A percentile compares a stretch with the other conserved stretches of the same genome.
These are phyloP conservation scores for Rhamphomyia laevipes DNA, from an alignment of 2,888 invertebrate genomes.

Conservation along the genomic window DNA sequence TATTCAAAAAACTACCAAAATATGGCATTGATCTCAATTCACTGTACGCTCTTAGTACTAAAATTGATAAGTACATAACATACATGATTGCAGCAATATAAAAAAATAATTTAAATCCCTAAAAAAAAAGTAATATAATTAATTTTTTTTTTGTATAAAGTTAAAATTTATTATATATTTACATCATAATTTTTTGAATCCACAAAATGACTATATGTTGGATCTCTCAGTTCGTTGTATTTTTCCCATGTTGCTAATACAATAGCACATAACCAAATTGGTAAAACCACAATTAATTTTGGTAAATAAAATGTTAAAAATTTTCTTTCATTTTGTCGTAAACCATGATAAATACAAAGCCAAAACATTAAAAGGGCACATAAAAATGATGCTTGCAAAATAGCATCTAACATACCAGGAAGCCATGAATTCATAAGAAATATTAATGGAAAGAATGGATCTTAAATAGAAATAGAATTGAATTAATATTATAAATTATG, in stretches of 20 bases:
- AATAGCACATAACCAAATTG: slow-evolving; percentile 78
- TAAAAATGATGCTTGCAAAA: slow-evolving; percentile 83
- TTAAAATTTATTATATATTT: slow-evolving; percentile 30
- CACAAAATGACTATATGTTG: slow-evolving; percentile 81
- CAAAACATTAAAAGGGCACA: slow-evolving; percentile 82
- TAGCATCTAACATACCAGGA: slow-evolving; percentile 83
- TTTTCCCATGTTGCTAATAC: slow-evolving; percentile 84
- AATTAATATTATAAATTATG: neutral
- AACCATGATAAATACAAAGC: slow-evolving; percentile 91
- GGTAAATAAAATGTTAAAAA: slow-evolving; percentile 81
- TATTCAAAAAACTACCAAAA: slow-evolving; percentile 56
- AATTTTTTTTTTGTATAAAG: neutral
- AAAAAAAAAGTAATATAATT: slow-evolving; percentile 27
- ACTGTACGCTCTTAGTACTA: slow-evolving; percentile 82
- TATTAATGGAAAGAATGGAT: slow-evolving; percentile 86
- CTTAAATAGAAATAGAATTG: slow-evolving; percentile 42
- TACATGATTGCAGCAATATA: slow-evolving; percentile 75
- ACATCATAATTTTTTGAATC: slow-evolving; percentile 76
- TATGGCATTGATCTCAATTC: slow-evolving; percentile 95
- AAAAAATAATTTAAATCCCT: slow-evolving; percentile 87
- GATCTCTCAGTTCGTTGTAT: slow-evolving; percentile 76
- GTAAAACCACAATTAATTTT: slow-evolving; percentile 74
- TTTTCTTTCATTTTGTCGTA: slow-evolving; percentile 81
- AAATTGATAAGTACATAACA: slow-evolving; percentile 67
- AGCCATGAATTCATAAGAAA: slow-evolving; percentile 81